Evolutionary conservation across 2,888 invertebrate species (phyloP).

Genomic region (Notocelia uddmanniana): DNA sequence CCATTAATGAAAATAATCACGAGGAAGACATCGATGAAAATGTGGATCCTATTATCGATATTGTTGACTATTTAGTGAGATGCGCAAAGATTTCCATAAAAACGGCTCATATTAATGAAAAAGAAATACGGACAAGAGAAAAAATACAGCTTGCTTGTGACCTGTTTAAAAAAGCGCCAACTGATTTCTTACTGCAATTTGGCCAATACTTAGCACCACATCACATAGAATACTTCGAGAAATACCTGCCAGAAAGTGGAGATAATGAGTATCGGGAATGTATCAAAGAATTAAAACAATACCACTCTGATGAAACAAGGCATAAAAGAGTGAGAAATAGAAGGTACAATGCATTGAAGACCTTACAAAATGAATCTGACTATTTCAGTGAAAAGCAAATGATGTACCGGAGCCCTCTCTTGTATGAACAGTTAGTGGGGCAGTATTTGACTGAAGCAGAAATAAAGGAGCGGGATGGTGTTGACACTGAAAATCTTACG

Average conservation of each 20-base stretch:
- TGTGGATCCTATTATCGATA: constrained; percentile 80
- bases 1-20: constrained; percentile 14
- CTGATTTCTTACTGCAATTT: constrained; percentile 91
- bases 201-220: constrained; percentile 88
- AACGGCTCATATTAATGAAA: constrained; percentile 93
- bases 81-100: constrained; percentile 90
- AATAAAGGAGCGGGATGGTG: constrained; percentile 87
- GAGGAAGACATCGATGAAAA: constrained; percentile 51
- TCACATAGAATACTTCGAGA: constrained; percentile 90
- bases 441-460: constrained; percentile 93
- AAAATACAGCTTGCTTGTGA: constrained; percentile 89
- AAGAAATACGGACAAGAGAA: constrained; percentile 89
- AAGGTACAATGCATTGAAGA: constrained; percentile 92
- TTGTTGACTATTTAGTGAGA: constrained; percentile 87
- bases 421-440: constrained; percentile 96
- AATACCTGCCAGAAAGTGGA: constrained; percentile 54
- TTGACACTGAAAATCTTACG: constrained; percentile 84
- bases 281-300: constrained; percentile 86
- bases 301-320: constrained; percentile 81
- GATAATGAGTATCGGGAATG: constrained; percentile 86
- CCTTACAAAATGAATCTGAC: constrained; percentile 88
- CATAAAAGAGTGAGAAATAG: constrained; percentile 90
- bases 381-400: constrained; percentile 97
- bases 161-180: constrained; percentile 88
- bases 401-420: constrained; percentile 95